These are phyloP conservation scores for Euborellia annulipes DNA, from an alignment of 1,140 invertebrate species.

Conservation along the genomic window DNA sequence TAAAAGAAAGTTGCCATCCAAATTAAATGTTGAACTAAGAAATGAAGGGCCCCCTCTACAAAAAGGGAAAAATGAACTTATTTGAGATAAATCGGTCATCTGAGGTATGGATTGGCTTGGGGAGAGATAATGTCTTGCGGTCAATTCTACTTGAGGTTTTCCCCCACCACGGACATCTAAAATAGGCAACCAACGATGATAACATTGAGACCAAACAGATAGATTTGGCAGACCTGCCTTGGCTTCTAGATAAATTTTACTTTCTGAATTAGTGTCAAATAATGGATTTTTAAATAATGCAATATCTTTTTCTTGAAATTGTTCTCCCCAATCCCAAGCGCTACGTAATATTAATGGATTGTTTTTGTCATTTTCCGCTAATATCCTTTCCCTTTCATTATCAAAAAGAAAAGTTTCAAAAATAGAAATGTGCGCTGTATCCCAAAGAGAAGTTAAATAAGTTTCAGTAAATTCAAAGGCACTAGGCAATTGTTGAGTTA, in stretches of 20 bases:
- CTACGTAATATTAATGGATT: slow-evolving; percentile 46
- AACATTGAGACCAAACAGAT: slow-evolving; percentile 78
- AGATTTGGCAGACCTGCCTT: slow-evolving; percentile 37
- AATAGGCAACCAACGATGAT: slow-evolving; percentile 70
- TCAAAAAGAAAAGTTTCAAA: slow-evolving; percentile 91
- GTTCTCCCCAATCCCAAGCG: slow-evolving; percentile 72
- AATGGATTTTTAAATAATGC: slow-evolving; percentile 64
- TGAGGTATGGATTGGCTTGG: too few relatives aligned
- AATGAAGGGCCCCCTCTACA: too few relatives aligned
- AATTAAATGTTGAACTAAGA: too few relatives aligned
- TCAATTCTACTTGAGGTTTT: slow-evolving; percentile 45
- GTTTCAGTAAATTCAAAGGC: slow-evolving; percentile 86
- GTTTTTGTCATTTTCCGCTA: slow-evolving; percentile 35
- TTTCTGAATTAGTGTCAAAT: slow-evolving; percentile 21
- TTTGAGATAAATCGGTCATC: too few relatives aligned
- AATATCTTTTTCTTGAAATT: slow-evolving; percentile 61
- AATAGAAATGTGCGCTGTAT: slow-evolving; percentile 65
- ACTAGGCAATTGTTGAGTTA: slow-evolving; percentile 70
- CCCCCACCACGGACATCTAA: slow-evolving; percentile 67
- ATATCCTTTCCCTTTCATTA: slow-evolving; percentile 48
- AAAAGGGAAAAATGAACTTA: too few relatives aligned
- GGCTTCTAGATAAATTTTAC: slow-evolving; percentile 25
- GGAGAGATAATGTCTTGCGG: slow-evolving; percentile 25
- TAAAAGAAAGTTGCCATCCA: too few relatives aligned
- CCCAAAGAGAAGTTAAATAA: slow-evolving; percentile 82